phyloP scores from a whole-genome alignment of 2,888 invertebrate species.

The Caenorhabditis afra region DNA sequence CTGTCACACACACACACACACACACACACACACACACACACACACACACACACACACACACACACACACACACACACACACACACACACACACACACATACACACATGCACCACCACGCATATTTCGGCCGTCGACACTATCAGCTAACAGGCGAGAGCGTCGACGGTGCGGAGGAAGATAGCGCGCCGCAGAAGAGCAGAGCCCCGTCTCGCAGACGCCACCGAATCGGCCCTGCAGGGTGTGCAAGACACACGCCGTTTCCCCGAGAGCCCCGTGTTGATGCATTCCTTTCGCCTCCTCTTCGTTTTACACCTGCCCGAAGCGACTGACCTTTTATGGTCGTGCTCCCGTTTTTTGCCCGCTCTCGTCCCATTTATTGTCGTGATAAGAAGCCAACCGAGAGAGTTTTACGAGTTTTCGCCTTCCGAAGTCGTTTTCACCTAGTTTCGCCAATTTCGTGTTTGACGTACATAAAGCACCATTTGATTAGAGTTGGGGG shows the following conservation, averaged over 20 bases:
- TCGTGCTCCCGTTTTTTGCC: constrained; percentile 47
- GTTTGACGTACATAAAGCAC: neutral
- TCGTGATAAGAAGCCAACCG: constrained; percentile 20
- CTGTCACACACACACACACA: constrained; percentile 50
- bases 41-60: constrained; percentile 44
- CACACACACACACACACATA: constrained; percentile 34
- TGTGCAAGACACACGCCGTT: constrained; percentile 26
- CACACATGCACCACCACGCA: constrained; percentile 49
- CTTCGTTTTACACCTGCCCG: constrained; percentile 5
- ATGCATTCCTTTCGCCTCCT: constrained; percentile 46
- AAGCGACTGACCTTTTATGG: constrained; percentile 50
- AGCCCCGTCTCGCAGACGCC: constrained; percentile 60
- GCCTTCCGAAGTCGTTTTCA: neutral
- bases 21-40: constrained; percentile 19
- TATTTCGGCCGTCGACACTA: constrained; percentile 49
- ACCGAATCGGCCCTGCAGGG: constrained; percentile 42
- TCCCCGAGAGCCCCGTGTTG: constrained; percentile 16
- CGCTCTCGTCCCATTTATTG: constrained; percentile 8
- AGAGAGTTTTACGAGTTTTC: neutral
- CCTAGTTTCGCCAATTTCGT: neutral
- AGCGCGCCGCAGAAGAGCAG: constrained; percentile 40
- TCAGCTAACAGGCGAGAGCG: constrained; percentile 27
- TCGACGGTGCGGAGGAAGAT: constrained; percentile 33
- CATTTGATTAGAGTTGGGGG: constrained; percentile 9
- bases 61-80: constrained; percentile 35